Evolutionary conservation across 2,888 invertebrate species (phyloP).

Genomic region (Macropis europaea): DNA sequence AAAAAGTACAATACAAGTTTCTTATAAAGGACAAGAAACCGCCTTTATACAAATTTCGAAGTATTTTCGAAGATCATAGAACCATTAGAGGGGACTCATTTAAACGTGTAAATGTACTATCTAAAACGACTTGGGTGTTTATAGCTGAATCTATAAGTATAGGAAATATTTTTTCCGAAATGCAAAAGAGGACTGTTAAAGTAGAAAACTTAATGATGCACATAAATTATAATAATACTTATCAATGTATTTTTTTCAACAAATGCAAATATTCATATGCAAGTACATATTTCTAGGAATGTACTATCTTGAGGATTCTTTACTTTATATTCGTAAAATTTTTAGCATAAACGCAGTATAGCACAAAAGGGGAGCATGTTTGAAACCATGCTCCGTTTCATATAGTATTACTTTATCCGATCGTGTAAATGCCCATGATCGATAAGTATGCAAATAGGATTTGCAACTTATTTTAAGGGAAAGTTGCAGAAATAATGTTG

Average conservation of each 20-base stretch:
- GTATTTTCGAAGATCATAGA: background rate
- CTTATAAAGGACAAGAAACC: background rate
- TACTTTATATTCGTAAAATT: background rate
- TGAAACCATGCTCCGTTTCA: background rate
- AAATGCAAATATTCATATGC: constrained; percentile 28
- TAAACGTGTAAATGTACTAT: constrained; percentile 22
- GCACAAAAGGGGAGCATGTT: background rate
- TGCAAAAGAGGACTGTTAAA: constrained; percentile 6
- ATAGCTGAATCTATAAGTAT: background rate
- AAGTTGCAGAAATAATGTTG: constrained; percentile 1
- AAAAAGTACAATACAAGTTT: background rate
- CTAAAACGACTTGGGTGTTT: background rate
- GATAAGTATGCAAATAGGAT: background rate
- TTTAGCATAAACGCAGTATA: constrained; percentile 13
- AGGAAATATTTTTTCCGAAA: background rate
- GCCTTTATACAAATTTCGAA: background rate
- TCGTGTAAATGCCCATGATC: constrained; percentile 25
- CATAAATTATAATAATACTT: constrained; percentile 2
- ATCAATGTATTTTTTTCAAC: background rate
- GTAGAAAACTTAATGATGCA: background rate
- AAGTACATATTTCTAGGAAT: constrained; percentile 32
- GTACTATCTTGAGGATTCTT: constrained; percentile 11
- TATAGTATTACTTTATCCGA: background rate
- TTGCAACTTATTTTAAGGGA: constrained; percentile 1
- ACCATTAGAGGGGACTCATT: constrained; percentile 24